A percentile compares a stretch with the other conserved stretches of the same genome.
Evolutionary conservation across 2,797 vertebrate genomes (phyloP).

Genomic region (Chaunax sp.): DNA sequence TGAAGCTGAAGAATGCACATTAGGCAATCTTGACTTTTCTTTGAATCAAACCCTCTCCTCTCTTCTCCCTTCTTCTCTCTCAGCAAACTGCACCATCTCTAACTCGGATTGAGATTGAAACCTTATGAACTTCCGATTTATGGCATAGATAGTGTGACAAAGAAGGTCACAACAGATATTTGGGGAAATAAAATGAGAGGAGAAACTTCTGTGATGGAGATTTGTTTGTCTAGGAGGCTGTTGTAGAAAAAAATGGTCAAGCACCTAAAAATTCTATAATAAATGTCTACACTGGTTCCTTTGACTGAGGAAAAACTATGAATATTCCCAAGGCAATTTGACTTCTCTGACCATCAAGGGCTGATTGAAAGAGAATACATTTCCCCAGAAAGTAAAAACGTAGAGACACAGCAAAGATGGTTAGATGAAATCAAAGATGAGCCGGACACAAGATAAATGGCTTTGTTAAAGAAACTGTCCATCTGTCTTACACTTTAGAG

Average conservation of each 20-base stretch:
- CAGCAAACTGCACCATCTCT: constrained; percentile 25
- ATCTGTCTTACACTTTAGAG: background rate
- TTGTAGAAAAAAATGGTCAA: background rate
- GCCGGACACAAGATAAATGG: constrained; percentile 28
- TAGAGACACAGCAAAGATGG: constrained; percentile 3
- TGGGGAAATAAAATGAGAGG: background rate
- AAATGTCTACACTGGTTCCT: background rate
- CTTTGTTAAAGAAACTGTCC: constrained; percentile 15
- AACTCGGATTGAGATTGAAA: constrained; percentile 11
- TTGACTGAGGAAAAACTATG: constrained; percentile 26
- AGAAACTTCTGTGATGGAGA: constrained; percentile 8
- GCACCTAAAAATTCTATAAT: background rate
- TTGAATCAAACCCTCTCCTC: background rate
- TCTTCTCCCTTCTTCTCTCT: constrained; percentile 3
- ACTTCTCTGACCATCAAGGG: constrained; percentile 30
- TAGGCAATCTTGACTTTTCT: constrained; percentile 16
- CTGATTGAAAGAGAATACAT: constrained; percentile 38
- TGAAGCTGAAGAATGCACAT: constrained; percentile 33
- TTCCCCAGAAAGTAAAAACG: background rate
- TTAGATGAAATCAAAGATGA: constrained; percentile 29
- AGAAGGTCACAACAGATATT: constrained; percentile 15
- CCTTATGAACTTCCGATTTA: constrained; percentile 24
- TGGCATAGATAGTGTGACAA: constrained; percentile 3
- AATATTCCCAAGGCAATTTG: constrained; percentile 7
- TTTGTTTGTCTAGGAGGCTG: background rate